Base-by-base conservation (phyloP, 1,140 invertebrate species). In the Neuroterus valhalla region DNA sequence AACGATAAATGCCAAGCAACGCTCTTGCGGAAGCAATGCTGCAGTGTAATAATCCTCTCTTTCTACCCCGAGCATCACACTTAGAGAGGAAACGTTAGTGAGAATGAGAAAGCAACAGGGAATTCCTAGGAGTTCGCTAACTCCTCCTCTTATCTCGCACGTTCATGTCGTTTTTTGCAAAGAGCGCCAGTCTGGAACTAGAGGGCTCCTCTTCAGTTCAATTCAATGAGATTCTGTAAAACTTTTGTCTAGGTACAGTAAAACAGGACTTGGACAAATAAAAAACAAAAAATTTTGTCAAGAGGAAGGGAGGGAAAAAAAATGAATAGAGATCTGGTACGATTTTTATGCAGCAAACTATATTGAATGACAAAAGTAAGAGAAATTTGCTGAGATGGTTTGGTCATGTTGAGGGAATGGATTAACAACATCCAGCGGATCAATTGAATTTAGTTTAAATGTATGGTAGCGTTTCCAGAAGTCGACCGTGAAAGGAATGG, bases 1-100 rank as follows among this genome's bases (percentile, higher is more conserved):
- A 72, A 76, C 50, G 70, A 68, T 76, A 72, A 76, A 76, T 67
- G 66, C 74, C 26, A 55, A 71, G 50, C 46, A 70, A 31, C 52
- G 38, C 43, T 52, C 44, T 38, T 48, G 42, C 43, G 50, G 31
- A 62, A 62, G 55, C 26, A 62, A 31, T 62, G 55, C 55, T 0
- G 23, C 26, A 12, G 23, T 62, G 31, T 62, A 62, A 62, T 38
- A 62, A 38, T n/a, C 55, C n/a, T 62, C 55, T 62, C 55, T 62
- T 62, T 62, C 55, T 62, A 62, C 23, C 55, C 3, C 31, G 23
- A 31, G 55, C 31, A 26, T 26, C 15, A 26, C 55, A 62, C 55
- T 62, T 31, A 26, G 55, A 62, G 31, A 23, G 23, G 55, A 12
- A 38, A 62, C 26, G 23, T 26, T 38, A 23, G 1, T 23, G 14